phyloP scores from a whole-genome alignment of 2,797 vertebrate genomes.

The Tokudaia tokunoshimensis region DNA sequence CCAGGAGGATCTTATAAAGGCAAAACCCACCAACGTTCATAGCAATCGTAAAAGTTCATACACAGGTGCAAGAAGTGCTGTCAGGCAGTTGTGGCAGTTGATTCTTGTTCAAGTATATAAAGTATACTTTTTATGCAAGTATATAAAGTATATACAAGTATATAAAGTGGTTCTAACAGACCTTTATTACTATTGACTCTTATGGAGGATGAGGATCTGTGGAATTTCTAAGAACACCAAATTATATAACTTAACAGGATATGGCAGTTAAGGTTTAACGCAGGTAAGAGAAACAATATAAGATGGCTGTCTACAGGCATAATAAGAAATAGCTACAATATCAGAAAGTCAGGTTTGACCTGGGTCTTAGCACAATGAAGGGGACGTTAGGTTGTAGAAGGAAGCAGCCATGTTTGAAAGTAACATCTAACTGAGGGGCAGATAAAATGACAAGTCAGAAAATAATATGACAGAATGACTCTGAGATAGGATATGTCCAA shows the following conservation, averaged over 20 bases:
- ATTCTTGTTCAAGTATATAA: background rate
- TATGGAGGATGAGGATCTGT: background rate
- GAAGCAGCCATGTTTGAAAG: background rate
- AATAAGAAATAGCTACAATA: background rate
- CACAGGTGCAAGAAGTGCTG: background rate
- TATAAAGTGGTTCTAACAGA: background rate
- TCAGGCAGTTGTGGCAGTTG: background rate
- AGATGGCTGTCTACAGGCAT: background rate
- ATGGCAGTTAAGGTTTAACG: background rate
- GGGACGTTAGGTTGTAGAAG: background rate
- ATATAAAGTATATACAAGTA: background rate
- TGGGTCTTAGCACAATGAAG: background rate
- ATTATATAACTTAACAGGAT: background rate
- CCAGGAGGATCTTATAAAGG: background rate
- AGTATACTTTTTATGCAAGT: no score
- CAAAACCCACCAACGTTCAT: background rate
- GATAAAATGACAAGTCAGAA: no score
- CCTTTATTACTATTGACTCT: background rate
- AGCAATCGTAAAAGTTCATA: background rate
- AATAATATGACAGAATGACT: no score
- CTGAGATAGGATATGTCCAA: no score
- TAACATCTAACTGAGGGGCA: background rate
- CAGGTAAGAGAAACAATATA: background rate
- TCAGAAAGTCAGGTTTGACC: background rate
- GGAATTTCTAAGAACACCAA: background rate